Evolutionary conservation across 2,888 invertebrate species (phyloP), one percentile per base, ranked within the genome.

Genomic region (Aricia artaxerxes): DNA sequence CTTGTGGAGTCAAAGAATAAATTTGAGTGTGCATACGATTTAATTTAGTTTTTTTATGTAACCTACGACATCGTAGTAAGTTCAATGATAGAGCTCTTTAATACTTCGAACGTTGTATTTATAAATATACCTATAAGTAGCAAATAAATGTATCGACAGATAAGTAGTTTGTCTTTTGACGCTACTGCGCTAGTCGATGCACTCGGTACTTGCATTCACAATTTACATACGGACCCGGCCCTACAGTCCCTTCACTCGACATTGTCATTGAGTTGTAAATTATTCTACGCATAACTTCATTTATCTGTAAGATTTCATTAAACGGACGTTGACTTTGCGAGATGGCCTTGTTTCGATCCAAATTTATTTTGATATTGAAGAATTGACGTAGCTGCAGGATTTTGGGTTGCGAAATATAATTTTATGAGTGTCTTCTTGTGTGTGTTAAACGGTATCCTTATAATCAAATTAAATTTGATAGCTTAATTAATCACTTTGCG

Each of bases 251-350:
- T 73, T 73, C 73, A 73, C 73, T 80, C 78, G 80, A 77, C 82
- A 79, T 82, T 82, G 78, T 80, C 79, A 82, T 82, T 85, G 81
- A 80, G 82, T 84, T 85, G 83, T 84, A 83, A 85, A 87, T 85
- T 80, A 80, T 82, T 82, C 80, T 83, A 85, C 83, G 82, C 85
- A 83, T 85, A 85, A 81, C 82, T 84, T 84, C 84, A 82, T 83
- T 82, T 83, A 84, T 83, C 84, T 84, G 82, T 83, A 85, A 84
- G 84, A 84, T 83, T 83, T 80, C 86, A 88, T 89, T 89, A 88
- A 85, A 78, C 85, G 89, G 85, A 75, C 89, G 83, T 88, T 90
- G 85, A 87, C 88, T 84, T 57, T 84, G 84, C 82, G 81, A 82
- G 82, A 78, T 81, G 79, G 73, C 78, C 64, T 80, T 81, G 78